Evolutionary conservation across 2,888 invertebrate genomes (phyloP).

Genomic region (Euproctis similis): DNA sequence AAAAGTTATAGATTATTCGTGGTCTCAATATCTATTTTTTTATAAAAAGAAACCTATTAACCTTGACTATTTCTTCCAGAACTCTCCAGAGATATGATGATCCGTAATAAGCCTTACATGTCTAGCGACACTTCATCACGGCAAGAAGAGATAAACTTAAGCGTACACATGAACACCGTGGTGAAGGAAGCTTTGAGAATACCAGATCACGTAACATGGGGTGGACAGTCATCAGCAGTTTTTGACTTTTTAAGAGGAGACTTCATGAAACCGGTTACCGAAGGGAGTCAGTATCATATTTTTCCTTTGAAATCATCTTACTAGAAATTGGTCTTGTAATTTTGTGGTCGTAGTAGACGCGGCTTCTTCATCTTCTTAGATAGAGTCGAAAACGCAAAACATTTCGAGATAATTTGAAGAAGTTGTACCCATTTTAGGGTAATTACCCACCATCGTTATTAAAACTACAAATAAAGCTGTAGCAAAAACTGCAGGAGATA

Average conservation of each 20-base stretch:
- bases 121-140: slow-evolving; percentile 12
- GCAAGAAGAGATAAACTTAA: slow-evolving; percentile 39
- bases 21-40: background rate
- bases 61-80: slow-evolving; percentile 28
- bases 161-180: slow-evolving; percentile 81
- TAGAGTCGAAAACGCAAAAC: no score
- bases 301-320: no score
- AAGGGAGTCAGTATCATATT: slow-evolving; percentile 65
- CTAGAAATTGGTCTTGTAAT: no score
- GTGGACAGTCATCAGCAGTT: slow-evolving; percentile 75
- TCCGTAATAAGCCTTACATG: slow-evolving; percentile 37
- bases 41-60: background rate
- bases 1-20: background rate
- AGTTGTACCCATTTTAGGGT: no score
- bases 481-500: no score
- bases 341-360: no score
- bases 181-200: slow-evolving; percentile 81
- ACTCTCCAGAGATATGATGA: slow-evolving; percentile 44
- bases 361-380: no score
- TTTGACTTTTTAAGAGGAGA: slow-evolving; percentile 78
- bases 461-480: no score
- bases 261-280: slow-evolving; percentile 88
- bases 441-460: no score
- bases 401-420: no score
- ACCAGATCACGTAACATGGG: slow-evolving; percentile 79